Percentiles rank a stretch among this genome's conserved stretches.
These are phyloP conservation scores for Calliopum simillimum DNA, from an alignment of 2,888 invertebrate genomes.

Conservation along the genomic window DNA sequence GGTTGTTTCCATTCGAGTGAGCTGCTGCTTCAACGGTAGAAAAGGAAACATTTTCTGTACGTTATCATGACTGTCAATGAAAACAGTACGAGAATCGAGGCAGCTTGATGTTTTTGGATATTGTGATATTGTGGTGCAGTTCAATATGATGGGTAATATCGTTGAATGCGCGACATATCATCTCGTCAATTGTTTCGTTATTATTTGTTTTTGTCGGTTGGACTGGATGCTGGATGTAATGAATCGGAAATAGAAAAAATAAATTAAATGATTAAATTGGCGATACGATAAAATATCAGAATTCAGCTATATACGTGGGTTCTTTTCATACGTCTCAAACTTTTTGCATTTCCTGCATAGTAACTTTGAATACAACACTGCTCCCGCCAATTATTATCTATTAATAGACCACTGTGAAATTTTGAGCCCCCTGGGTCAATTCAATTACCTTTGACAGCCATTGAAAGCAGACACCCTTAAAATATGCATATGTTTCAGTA, in stretches of 20 bases:
- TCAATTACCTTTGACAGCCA: background rate
- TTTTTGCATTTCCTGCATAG: too few species aligned
- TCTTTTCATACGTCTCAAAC: too few species aligned
- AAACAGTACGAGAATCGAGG: too few species aligned
- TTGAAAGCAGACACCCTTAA: slow-evolving; percentile 4
- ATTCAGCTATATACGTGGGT: too few species aligned
- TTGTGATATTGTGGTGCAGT: slow-evolving; percentile 48
- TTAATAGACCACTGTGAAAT: background rate
- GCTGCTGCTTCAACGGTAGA: too few species aligned
- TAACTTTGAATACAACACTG: too few species aligned
- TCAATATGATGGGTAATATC: slow-evolving; percentile 47
- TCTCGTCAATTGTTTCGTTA: slow-evolving; percentile 34
- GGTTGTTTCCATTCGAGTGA: too few species aligned
- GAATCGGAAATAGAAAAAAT: background rate
- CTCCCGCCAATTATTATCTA: background rate
- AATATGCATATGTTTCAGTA: too few species aligned
- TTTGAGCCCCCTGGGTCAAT: background rate
- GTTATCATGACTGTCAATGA: slow-evolving; percentile 44
- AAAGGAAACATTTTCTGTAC: slow-evolving; percentile 51
- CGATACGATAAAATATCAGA: too few species aligned
- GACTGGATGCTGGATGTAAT: slow-evolving; percentile 54
- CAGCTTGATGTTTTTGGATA: slow-evolving; percentile 20
- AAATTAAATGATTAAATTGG: too few species aligned
- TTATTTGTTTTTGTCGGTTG: slow-evolving; percentile 31
- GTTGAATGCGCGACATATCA: slow-evolving; percentile 55